Evolutionary conservation across 2,888 invertebrate species (phyloP), one percentile per base, ranked within the genome.

Genomic region (Agrotis exclamationis): DNA sequence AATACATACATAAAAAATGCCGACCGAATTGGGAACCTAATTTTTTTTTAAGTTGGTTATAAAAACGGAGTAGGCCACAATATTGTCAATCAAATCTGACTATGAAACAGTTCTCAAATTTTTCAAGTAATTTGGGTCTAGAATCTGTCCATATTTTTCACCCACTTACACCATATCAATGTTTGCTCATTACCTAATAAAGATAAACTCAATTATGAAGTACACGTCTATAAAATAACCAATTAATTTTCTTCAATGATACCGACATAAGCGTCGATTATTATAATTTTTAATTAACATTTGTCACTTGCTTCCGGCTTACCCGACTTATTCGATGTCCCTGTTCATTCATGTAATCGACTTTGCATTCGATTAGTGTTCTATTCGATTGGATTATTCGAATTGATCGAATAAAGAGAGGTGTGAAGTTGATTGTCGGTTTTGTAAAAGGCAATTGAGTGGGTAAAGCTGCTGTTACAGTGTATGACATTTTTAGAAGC

Each of bases 231-330:
- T 79, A 67, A 73, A 47, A 65, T 74, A 79, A 65, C 70, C 45
- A 80, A 76, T 83, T 79, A 77, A 69, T 79, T 73, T 57, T 74
- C 65, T 63, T 67, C 62, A 71, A 83, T 81, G 59, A 66, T 58
- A 83, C 64, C 71, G 62, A 72, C 65, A 50, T 65, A 59, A 69
- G 64, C 67, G 22, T 71, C 76, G 82, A 84, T 83, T 80, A 84
- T 82, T 84, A 83, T 86, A 86, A 86, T 83, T 85, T 86, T 86
- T 85, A 88, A 88, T 88, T 87, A 85, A 87, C 80, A 85, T 84
- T 80, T 82, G 87, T 88, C 86, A 86, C 72, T 68, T 58, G 79
- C 83, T 88, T 89, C 89, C 89, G 89, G 88, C 87, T 89, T 79
- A 85, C 62, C 22, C 73, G 80, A 77, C 33, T 78, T 71, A 76